Conservation (phyloP, 2,888 invertebrate genomes). For the Eledona agricola region DNA sequence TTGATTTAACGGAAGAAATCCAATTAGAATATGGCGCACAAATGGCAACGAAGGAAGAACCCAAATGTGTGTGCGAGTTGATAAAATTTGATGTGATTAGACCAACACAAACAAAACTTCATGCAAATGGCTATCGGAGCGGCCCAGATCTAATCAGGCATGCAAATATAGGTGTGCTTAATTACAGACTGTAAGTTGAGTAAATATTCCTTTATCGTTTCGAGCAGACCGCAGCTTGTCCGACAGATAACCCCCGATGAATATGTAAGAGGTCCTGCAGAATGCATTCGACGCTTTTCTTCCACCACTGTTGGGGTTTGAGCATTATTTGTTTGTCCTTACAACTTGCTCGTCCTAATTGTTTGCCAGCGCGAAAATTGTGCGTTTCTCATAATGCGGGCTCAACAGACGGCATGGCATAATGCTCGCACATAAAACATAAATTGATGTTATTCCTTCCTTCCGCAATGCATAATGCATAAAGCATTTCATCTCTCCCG, state of each 20-base stretch:
- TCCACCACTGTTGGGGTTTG: slow-evolving; percentile 51
- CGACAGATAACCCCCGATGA: slow-evolving; percentile 61
- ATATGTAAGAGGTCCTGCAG: slow-evolving; percentile 58
- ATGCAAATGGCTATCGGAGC: slow-evolving; percentile 60
- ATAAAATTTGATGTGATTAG: slow-evolving; percentile 56
- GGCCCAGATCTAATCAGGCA: slow-evolving; percentile 61
- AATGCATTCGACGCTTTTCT: slow-evolving; percentile 48
- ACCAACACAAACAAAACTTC: slow-evolving; percentile 59
- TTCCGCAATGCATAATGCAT: slow-evolving; percentile 29
- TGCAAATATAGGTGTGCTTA: slow-evolving; percentile 63
- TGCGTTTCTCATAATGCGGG: no score
- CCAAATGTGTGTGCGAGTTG: slow-evolving; percentile 42
- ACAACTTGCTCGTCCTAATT: slow-evolving; percentile 27
- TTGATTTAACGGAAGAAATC: slow-evolving; percentile 39
- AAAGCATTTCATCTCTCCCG: slow-evolving; percentile 15
- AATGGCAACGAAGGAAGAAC: slow-evolving; percentile 34
- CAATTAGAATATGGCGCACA: slow-evolving; percentile 46
- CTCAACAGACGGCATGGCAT: no score
- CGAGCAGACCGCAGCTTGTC: slow-evolving; percentile 59
- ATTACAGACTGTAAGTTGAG: slow-evolving; percentile 62
- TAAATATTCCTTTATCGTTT: slow-evolving; percentile 63
- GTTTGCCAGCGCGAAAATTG: no score
- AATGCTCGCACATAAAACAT: slow-evolving; percentile 27
- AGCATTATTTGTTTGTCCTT: slow-evolving; percentile 49
- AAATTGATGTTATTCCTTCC: slow-evolving; percentile 31